Evolutionary conservation across 2,113 vertebrate species (phyloP), one percentile per base, ranked within the genome.

Genomic region (Bubalus kerabau): DNA sequence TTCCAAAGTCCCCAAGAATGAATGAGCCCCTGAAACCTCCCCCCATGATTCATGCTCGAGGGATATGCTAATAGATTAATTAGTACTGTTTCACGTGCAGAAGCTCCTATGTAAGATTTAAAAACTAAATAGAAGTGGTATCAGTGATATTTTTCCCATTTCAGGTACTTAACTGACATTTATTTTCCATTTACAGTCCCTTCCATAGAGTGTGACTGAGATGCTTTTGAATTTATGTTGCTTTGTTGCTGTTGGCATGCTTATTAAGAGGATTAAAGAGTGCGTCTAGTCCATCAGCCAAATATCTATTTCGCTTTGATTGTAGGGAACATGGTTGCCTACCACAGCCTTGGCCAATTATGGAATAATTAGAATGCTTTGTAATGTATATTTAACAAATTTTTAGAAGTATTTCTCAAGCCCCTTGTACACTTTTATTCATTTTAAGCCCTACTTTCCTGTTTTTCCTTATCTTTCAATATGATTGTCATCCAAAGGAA

Each of bases 241-340:
- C 82, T 91, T 86, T 94, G 32, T 92, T 85, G 76, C 32, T 62
- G 64, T 71, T 86, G 16, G 32, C 87, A 82, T 30, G 19, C 94
- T 95, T 88, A 93, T 90, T 90, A 76, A 78, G 48, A 88, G 59
- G 76, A 97, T 91, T 94, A 95, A 90, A 92, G 81, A 52, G 16
- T 88, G 11, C 21, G 30, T 78, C 59, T 94, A 16, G 62, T n/a
- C 91, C 89, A 78, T 87, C 76, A 90, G 60, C 52, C 60, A 86
- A 71, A 24, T 81, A 43, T 93, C 88, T 94, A 52, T 91, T 95
- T 96, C 64, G 8, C 67, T 97, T 96, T 92, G 94, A 90, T 92
- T 96, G 48, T 76, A 50, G 15, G 28, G 43, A 90, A 52, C 59
- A 76, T 4, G 19, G 46, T 94, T 85, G 46, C 54, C 67, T 90